Conservation (phyloP, 2,113 vertebrate genomes). For the Phyllopteryx taeniolatus region DNA sequence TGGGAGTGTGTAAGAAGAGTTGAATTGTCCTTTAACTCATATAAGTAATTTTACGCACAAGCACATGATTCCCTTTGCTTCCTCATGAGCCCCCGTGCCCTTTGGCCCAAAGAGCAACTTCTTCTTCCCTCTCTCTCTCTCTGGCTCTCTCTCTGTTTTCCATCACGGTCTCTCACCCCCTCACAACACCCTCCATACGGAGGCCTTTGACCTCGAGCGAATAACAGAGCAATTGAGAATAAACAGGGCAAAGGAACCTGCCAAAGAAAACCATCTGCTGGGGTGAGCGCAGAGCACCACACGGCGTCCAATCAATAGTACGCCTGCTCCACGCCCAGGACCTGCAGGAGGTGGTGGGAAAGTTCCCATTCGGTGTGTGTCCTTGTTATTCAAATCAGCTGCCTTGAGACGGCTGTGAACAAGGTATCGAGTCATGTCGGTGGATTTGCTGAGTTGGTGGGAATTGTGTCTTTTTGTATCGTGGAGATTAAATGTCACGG, state of each 20-base stretch:
- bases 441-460: slow-evolving; percentile 30
- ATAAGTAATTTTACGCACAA: slow-evolving; percentile 36
- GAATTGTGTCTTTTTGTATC: background rate
- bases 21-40: slow-evolving; percentile 71
- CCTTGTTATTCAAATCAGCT: slow-evolving; percentile 67
- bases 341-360: slow-evolving; percentile 67
- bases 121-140: slow-evolving; percentile 7
- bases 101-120: slow-evolving; percentile 59
- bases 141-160: slow-evolving; percentile 7
- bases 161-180: background rate
- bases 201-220: slow-evolving; percentile 71
- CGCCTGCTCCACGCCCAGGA: slow-evolving; percentile 34
- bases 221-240: slow-evolving; percentile 68
- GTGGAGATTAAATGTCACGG: slow-evolving; percentile 12
- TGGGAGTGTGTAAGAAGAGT: slow-evolving; percentile 61
- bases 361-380: slow-evolving; percentile 59
- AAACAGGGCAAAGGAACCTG: slow-evolving; percentile 63
- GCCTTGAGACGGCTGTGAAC: slow-evolving; percentile 16
- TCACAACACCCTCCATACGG: slow-evolving; percentile 28
- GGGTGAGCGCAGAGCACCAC: slow-evolving; percentile 40
- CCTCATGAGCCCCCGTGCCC: slow-evolving; percentile 62
- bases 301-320: slow-evolving; percentile 59
- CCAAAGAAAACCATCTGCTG: slow-evolving; percentile 74
- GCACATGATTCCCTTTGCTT: slow-evolving; percentile 59
- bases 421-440: slow-evolving; percentile 33